Evolutionary conservation across 2,888 invertebrate species (phyloP), one percentile per base, ranked within the genome.

Genomic region (Diaphora mendica): DNA sequence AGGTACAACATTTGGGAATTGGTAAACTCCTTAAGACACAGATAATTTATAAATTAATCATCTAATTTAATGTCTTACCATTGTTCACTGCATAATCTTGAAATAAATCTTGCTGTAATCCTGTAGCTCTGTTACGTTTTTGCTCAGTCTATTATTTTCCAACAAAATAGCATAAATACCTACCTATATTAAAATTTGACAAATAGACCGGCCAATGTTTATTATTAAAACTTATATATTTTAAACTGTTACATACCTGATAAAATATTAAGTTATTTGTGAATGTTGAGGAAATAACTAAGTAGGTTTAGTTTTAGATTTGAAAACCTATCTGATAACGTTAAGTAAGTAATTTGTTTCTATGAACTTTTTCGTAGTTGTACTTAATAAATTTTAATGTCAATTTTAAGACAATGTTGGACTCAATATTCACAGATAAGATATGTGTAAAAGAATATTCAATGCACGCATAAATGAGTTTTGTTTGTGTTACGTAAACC

Each of bases 161-260:
- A 13, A 3, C 26, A 62, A 26, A 0, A n/a, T n/a, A n/a, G 9
- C 8, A 0, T 23, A 26, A 5, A 4, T 26, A 59, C 4, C 9
- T 15, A 15, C 15, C 23, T 48, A 64, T 65, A 26, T 69, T 67
- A 73, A 75, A 59, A 66, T 3, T 30, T 67, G 79, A 73, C 81
- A 78, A 78, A 83, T 80, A 76, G 82, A 74, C 82, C 76, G 80
- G 70, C 78, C 51, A 66, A 35, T 30, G 4, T 66, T 70, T 39
- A 70, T 33, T 44, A 23, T 44, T 48, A 33, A 48, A 67, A 67
- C 17, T 44, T 17, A 30, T 17, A 4, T 26, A 30, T 17, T 20
- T 17, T 20, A 17, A 26, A 67, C 30, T 48, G 33, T 67, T 44
- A 44, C 8, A 30, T 30, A 48, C 30, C 30, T 44, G 2, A 26